Percentiles rank a stretch among this genome's conserved stretches.
phyloP scores from a whole-genome alignment of 2,113 vertebrate genomes.

The Syrmaticus mikado region DNA sequence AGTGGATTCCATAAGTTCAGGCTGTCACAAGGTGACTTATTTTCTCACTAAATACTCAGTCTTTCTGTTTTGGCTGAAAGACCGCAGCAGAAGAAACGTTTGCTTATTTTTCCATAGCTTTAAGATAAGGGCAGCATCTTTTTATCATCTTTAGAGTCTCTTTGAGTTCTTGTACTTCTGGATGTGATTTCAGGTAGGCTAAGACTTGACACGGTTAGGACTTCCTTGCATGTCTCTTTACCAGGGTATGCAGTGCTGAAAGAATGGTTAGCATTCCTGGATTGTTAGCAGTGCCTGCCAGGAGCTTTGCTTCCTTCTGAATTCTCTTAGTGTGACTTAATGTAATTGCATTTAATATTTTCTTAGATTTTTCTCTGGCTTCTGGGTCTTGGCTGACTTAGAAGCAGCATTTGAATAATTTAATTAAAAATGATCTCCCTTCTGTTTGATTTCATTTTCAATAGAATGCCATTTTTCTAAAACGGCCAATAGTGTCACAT shows the following conservation, averaged over 20 bases:
- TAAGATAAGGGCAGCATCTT: not conserved
- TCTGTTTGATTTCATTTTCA: constrained; percentile 14
- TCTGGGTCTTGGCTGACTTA: not conserved
- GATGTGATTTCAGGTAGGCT: not conserved
- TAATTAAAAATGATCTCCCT: not conserved
- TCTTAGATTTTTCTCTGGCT: not conserved
- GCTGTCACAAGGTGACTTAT: not conserved
- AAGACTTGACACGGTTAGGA: not conserved
- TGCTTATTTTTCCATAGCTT: not conserved
- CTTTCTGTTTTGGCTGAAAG: not conserved
- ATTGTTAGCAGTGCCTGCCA: not conserved
- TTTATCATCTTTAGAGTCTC: not conserved
- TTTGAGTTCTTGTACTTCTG: not conserved
- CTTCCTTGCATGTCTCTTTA: not conserved
- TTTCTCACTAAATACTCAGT: not conserved
- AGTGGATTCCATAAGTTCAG: not conserved
- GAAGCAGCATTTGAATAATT: not conserved
- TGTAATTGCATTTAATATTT: not conserved
- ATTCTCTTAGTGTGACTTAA: not conserved
- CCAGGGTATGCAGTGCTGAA: not conserved
- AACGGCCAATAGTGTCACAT: not conserved
- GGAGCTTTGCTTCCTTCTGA: not conserved
- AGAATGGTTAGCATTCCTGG: not conserved
- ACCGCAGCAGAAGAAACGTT: not conserved
- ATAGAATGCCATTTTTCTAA: not conserved